Evolutionary conservation across 2,113 vertebrate species (phyloP).

Genomic region (Coreoperca whiteheadi): DNA sequence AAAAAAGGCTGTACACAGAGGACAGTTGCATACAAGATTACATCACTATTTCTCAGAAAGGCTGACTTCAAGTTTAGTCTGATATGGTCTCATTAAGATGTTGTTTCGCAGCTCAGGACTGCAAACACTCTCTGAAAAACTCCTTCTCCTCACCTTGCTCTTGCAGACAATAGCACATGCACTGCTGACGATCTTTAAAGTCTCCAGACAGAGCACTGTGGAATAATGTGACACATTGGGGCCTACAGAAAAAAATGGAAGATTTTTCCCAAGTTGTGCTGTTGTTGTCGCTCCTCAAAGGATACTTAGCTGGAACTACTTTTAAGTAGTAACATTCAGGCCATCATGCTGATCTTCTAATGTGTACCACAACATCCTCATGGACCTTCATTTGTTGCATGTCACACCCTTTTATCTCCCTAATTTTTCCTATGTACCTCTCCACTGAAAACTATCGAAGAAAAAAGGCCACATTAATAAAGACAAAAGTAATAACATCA

Average conservation of each 20-base stretch:
- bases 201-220: background rate
- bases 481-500: background rate
- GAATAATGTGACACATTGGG: constrained; percentile 4
- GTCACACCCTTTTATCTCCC: background rate
- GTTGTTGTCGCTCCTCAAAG: background rate
- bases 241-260: background rate
- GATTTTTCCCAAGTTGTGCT: background rate
- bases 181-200: background rate
- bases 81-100: background rate
- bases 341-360: background rate
- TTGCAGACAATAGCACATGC: background rate
- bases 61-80: background rate
- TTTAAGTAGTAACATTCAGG: background rate
- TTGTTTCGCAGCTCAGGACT: background rate
- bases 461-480: background rate
- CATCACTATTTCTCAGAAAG: background rate
- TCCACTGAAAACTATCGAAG: background rate
- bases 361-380: no score
- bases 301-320: no score
- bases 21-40: background rate
- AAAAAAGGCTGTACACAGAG: background rate
- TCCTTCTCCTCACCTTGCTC: background rate
- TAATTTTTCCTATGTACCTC: background rate
- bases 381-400: background rate
- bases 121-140: background rate